phyloP scores from a whole-genome alignment of 2,797 vertebrate genomes.

The Threskiornis aethiopicus region DNA sequence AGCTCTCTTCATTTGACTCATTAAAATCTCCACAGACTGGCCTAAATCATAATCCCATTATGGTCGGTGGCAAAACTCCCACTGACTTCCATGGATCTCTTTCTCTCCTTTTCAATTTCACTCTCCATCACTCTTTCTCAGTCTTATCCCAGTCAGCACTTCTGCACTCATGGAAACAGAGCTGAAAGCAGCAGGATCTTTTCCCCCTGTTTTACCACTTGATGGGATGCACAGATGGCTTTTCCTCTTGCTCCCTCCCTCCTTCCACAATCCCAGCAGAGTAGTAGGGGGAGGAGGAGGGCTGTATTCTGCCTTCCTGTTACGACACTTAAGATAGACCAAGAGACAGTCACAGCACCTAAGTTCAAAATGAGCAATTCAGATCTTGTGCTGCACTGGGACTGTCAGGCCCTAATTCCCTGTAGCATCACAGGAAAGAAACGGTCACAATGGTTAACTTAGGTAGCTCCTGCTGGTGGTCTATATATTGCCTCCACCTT shows the following conservation, averaged over 20 bases:
- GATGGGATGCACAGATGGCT: slow-evolving; percentile 32
- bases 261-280: not conserved
- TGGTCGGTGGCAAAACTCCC: not conserved
- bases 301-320: not conserved
- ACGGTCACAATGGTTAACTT: not conserved
- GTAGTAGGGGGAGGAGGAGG: not conserved
- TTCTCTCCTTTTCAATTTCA: slow-evolving; percentile 16
- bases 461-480: not conserved
- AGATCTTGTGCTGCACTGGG: not conserved
- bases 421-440: not conserved
- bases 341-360: not conserved
- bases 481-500: not conserved
- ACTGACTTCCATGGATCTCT: not conserved
- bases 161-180: not conserved
- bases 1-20: slow-evolving; percentile 23
- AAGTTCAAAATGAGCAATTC: not conserved
- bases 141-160: slow-evolving; percentile 13
- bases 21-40: slow-evolving; percentile 37
- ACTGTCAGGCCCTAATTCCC: not conserved
- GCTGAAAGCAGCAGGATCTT: slow-evolving; percentile 40
- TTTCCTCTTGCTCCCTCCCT: not conserved
- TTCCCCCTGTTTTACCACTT: not conserved
- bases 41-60: slow-evolving; percentile 46
- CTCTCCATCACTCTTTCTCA: slow-evolving; percentile 5
- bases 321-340: not conserved